These are phyloP conservation scores for Leptoteleia sp. DNA, from an alignment of 1,140 invertebrate genomes.

Conservation along the genomic window DNA sequence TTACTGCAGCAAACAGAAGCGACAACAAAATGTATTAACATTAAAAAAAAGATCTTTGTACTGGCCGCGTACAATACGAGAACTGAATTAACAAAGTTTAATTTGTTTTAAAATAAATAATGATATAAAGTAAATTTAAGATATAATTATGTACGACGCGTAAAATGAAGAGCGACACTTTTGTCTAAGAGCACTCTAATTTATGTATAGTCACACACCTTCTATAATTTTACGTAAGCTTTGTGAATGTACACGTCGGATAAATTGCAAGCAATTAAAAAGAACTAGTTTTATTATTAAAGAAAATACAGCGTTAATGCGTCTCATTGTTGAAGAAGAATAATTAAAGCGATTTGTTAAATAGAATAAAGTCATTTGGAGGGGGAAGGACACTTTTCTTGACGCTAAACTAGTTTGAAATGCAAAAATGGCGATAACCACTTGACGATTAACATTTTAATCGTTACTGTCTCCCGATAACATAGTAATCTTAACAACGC, in stretches of 20 bases:
- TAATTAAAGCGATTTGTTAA: conserved; percentile 12
- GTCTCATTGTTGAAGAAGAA: neutral
- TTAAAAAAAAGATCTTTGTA: too few species aligned
- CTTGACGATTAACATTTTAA: conserved; percentile 36
- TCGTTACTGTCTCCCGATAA: conserved; percentile 30
- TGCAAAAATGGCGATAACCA: conserved; percentile 9
- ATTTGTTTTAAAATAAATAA: too few species aligned
- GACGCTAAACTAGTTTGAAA: conserved; percentile 22
- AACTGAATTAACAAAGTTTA: too few species aligned
- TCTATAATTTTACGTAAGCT: conserved; percentile 19
- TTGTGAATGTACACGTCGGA: conserved; percentile 12
- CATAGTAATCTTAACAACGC: conserved; percentile 23
- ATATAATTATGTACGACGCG: too few species aligned
- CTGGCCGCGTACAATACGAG: too few species aligned
- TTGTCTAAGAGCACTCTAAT: too few species aligned
- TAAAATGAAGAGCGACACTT: too few species aligned
- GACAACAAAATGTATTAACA: too few species aligned
- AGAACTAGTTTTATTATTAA: conserved; percentile 16
- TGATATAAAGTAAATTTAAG: too few species aligned
- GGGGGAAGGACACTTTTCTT: conserved; percentile 3
- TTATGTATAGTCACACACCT: conserved; percentile 26
- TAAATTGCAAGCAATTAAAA: conserved; percentile 4
- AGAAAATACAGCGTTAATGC: conserved; percentile 3
- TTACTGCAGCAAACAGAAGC: too few species aligned
- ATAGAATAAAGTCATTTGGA: conserved; percentile 16